Conservation (phyloP, 2,113 vertebrate genomes). For the Plotosus lineatus region DNA sequence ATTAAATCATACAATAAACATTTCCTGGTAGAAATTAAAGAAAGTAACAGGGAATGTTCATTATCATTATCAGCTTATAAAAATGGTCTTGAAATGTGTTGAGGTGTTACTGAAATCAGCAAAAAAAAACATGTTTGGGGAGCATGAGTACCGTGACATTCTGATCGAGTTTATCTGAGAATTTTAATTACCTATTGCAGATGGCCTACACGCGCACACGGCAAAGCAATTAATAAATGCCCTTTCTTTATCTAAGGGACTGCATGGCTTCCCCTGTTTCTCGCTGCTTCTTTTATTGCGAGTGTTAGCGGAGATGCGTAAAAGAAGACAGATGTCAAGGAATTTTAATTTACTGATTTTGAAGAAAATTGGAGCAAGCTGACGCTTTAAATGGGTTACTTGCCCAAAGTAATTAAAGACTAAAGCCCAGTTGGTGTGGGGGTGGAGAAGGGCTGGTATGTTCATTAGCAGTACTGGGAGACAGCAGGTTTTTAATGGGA, state of each 20-base stretch:
- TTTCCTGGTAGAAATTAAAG: not conserved
- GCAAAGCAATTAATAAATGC: constrained; percentile 62
- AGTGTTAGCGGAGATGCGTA: not conserved
- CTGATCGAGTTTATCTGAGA: constrained; percentile 64
- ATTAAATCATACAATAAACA: constrained; percentile 12
- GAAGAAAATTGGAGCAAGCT: constrained; percentile 11
- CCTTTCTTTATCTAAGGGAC: not conserved
- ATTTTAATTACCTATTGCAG: constrained; percentile 71
- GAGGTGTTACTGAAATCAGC: constrained; percentile 64
- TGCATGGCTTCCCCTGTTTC: constrained; percentile 35
- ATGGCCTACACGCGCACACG: constrained; percentile 64
- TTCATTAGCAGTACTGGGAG: constrained; percentile 29
- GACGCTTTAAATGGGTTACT: constrained; percentile 30
- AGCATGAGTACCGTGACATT: constrained; percentile 51
- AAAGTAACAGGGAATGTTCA: constrained; percentile 10
- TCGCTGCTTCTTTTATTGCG: constrained; percentile 9
- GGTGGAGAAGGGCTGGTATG: constrained; percentile 17
- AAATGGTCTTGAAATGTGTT: constrained; percentile 40
- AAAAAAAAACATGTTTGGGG: constrained; percentile 46
- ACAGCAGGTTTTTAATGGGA: constrained; percentile 11
- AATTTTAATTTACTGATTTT: constrained; percentile 37
- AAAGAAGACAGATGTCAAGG: constrained; percentile 26
- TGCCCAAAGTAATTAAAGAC: constrained; percentile 42
- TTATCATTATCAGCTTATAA: not conserved
- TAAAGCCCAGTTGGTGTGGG: constrained; percentile 31